Percentiles rank a stretch among this genome's conserved stretches.
Conservation (phyloP, 2,797 vertebrate species). For the Enteromius trimaculatus region DNA sequence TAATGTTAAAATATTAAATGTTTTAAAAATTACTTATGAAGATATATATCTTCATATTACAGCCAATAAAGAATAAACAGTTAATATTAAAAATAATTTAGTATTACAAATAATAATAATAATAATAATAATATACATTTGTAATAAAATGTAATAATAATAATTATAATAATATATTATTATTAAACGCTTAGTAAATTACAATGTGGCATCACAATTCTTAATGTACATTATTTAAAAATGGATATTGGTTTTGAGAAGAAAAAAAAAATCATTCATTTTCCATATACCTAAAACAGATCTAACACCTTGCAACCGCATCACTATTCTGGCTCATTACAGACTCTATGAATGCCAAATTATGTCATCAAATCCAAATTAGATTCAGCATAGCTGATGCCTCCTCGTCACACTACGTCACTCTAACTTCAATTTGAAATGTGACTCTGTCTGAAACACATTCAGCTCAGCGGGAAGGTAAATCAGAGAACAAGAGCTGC, state of each 20-base stretch:
- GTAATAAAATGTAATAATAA: too few relatives aligned
- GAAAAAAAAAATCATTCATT: too few relatives aligned
- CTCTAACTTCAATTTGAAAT: slow-evolving; percentile 9
- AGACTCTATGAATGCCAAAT: neutral
- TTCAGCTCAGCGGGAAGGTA: slow-evolving; percentile 30
- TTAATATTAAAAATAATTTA: too few relatives aligned
- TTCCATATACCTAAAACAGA: neutral
- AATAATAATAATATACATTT: too few relatives aligned
- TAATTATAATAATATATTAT: neutral
- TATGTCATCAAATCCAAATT: slow-evolving; percentile 1
- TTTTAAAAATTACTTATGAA: too few relatives aligned
- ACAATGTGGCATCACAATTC: too few relatives aligned
- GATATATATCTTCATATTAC: neutral
- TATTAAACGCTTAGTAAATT: neutral
- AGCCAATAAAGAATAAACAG: too few relatives aligned
- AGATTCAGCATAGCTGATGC: neutral
- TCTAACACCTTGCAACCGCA: neutral
- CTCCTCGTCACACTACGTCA: slow-evolving; percentile 9
- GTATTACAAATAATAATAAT: too few relatives aligned
- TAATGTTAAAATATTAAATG: too few relatives aligned
- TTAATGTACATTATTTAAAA: too few relatives aligned
- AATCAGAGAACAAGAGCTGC: slow-evolving; percentile 33
- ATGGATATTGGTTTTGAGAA: too few relatives aligned
- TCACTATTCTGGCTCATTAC: neutral
- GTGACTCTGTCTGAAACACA: neutral